phyloP scores from a whole-genome alignment of 2,888 invertebrate species.

The Xylota sylvarum region DNA sequence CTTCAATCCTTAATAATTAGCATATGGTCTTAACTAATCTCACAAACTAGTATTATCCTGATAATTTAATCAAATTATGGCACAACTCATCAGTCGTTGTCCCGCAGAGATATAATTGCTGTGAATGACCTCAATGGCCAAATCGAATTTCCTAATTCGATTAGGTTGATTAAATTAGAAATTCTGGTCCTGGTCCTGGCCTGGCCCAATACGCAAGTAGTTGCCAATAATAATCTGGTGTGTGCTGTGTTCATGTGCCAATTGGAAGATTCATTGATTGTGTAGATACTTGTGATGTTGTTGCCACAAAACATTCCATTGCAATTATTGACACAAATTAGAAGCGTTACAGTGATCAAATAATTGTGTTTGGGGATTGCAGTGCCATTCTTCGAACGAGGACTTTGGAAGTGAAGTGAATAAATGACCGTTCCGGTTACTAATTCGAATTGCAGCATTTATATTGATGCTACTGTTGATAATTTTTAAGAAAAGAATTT shows the following conservation, averaged over 20 bases:
- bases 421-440: not conserved
- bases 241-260: slow-evolving; percentile 17
- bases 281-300: slow-evolving; percentile 34
- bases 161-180: slow-evolving; percentile 71
- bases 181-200: slow-evolving; percentile 6
- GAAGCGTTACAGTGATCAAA: slow-evolving; percentile 57
- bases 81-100: slow-evolving; percentile 51
- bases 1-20: slow-evolving; percentile 62
- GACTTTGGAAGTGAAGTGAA: not conserved
- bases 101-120: slow-evolving; percentile 63
- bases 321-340: slow-evolving; percentile 64
- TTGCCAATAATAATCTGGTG: slow-evolving; percentile 36
- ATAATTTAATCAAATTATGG: slow-evolving; percentile 66
- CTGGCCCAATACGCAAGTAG: slow-evolving; percentile 9
- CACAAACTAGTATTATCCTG: slow-evolving; percentile 51
- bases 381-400: not conserved
- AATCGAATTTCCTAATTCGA: slow-evolving; percentile 74
- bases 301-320: slow-evolving; percentile 49
- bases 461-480: not conserved
- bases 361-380: slow-evolving; percentile 25
- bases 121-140: slow-evolving; percentile 64
- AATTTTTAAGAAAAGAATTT: too few species aligned
- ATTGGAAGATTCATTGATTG: slow-evolving; percentile 47
- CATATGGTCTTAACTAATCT: slow-evolving; percentile 41
- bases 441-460: not conserved